Base-by-base conservation (phyloP, 2,797 vertebrate species). In the Stomatorhinus walkeri region DNA sequence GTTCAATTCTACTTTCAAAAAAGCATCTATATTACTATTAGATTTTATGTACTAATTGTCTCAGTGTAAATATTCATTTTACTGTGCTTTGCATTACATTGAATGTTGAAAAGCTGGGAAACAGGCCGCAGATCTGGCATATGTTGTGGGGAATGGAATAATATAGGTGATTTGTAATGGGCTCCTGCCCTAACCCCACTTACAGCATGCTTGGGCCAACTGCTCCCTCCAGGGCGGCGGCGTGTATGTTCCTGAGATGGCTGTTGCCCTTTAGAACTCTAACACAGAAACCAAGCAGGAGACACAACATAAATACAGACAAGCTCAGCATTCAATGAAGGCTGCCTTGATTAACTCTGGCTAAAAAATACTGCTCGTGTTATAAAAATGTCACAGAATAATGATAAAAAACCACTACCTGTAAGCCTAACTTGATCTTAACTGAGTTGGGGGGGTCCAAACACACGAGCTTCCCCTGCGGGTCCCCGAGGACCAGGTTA, bases 261-360 rank as follows among this genome's bases (percentile, higher is more conserved):
- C 87, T 92, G 88, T 98, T 98, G 92, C 96, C 95, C 92, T 95
- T 97, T 81, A 98, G 93, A 91, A 96, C 95, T 91, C 98, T 98
- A 90, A 83, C 14, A 40, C 72, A 79, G 72, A 79, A 43, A 79
- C 36, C 72, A 46, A 40, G 6, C 32, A 40, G 43, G 43, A 84
- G 48, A 84, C 48, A 48, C 81, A 48, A 84, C 19, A 84, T 48
- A 49, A 51, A 84, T 84, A 48, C 46, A 84, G 81, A 43, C 79
- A 48, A 48, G 28, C 43, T 87, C 32, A 68, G 48, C 48, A 81
- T 81, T 43, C 79, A 83, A 40, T 79, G 72, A 79, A 79, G 40
- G 32, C 40, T 79, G 72, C 32, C 14, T 79, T 43, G 72, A 79
- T 43, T 79, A 79, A 43, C 72, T 79, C 40, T n/a, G 36, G 72